A percentile compares a stretch with the other conserved stretches of the same genome.
phyloP scores from a whole-genome alignment of 2,113 vertebrate species.

The Potamarius usumacintae region DNA sequence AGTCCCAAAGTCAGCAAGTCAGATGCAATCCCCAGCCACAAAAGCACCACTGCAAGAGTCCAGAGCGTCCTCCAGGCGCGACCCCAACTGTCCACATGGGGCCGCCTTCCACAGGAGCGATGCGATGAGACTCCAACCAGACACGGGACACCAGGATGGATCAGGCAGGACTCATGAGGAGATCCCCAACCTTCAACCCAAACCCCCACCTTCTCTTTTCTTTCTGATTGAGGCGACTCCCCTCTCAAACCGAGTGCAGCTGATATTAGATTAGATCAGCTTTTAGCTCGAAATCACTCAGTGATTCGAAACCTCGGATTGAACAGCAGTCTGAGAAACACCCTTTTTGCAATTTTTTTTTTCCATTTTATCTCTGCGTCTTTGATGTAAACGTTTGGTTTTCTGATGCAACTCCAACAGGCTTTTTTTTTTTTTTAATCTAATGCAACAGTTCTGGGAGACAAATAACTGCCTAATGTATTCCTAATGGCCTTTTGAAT shows the following conservation, averaged over 20 bases:
- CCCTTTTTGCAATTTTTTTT: background rate
- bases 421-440: background rate
- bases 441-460: background rate
- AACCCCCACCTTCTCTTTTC: background rate
- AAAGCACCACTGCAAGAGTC: too few relatives aligned
- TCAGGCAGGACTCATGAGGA: background rate
- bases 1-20: too few relatives aligned
- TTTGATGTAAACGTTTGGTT: background rate
- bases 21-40: too few relatives aligned
- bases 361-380: background rate
- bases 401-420: background rate
- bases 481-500: constrained; percentile 11
- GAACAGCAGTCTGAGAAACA: background rate
- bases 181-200: background rate
- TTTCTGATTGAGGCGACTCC: background rate
- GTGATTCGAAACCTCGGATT: background rate
- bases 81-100: too few relatives aligned
- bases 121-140: too few relatives aligned
- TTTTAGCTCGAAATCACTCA: background rate
- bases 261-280: background rate
- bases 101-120: too few relatives aligned
- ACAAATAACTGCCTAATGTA: constrained; percentile 9
- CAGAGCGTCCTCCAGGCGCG: too few relatives aligned
- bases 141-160: too few relatives aligned
- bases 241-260: background rate